These are phyloP conservation scores for Tympanuchus pallidicinctus DNA, from an alignment of 2,113 vertebrate species.

Conservation along the genomic window DNA sequence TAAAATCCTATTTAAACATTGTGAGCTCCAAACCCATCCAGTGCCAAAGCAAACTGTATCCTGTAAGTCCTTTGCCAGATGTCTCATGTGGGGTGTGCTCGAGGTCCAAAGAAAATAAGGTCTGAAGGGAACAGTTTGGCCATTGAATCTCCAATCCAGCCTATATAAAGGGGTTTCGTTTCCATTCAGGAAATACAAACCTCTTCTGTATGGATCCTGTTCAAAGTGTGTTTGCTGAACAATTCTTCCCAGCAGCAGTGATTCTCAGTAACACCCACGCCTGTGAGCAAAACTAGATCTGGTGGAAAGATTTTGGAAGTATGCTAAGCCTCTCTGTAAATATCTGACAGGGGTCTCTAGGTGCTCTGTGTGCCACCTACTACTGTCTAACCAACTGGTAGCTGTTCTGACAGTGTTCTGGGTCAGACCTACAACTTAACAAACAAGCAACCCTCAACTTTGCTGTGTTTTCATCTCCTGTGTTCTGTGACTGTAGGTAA, in stretches of 20 bases:
- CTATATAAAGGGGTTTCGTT: constrained; percentile 14
- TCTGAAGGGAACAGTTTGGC: constrained; percentile 43
- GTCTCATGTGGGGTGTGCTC: constrained; percentile 41
- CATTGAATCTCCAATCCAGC: constrained; percentile 4
- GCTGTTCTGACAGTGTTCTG: fast-evolving
- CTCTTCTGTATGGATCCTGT: constrained; percentile 24
- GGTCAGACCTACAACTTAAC: background rate
- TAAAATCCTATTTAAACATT: constrained; percentile 53
- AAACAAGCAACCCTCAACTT: no score
- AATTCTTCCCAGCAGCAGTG: background rate
- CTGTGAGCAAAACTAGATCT: background rate
- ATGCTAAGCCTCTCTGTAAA: background rate
- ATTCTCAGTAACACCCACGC: background rate
- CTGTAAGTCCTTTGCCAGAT: constrained; percentile 48
- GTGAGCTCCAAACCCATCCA: background rate
- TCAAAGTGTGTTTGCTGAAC: constrained; percentile 15
- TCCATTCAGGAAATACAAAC: constrained; percentile 39
- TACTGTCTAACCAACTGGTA: fast-evolving
- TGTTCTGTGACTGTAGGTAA: background rate
- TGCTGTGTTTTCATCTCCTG: background rate
- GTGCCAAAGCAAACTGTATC: constrained; percentile 66
- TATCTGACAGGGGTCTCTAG: background rate
- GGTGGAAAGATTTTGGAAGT: background rate
- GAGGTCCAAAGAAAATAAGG: constrained; percentile 65
- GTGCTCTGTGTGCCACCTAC: fast-evolving